A percentile compares a stretch with the other conserved stretches of the same genome.
These are phyloP conservation scores for Labeo rohita DNA, from an alignment of 2,113 vertebrate genomes.

Conservation along the genomic window DNA sequence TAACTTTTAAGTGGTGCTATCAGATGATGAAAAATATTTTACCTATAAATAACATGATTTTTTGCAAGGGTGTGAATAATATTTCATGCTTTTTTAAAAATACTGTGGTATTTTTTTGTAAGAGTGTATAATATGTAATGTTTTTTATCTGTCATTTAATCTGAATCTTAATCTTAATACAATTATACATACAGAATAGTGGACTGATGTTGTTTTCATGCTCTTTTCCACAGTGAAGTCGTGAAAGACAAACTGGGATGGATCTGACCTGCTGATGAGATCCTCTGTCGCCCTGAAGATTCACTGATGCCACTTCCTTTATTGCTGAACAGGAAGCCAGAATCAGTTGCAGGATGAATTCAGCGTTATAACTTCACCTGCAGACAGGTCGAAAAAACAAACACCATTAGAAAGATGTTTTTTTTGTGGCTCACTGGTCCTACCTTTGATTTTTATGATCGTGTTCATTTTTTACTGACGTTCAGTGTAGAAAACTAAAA, in stretches of 20 bases:
- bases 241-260: neutral
- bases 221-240: neutral
- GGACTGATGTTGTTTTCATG: slow-evolving; percentile 15
- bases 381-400: neutral
- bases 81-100: too few relatives aligned
- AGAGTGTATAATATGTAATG: neutral
- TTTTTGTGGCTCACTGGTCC: neutral
- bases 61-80: too few relatives aligned
- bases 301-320: neutral
- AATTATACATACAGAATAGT: neutral
- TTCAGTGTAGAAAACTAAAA: neutral
- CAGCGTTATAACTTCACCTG: neutral
- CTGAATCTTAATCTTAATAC: neutral
- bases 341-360: neutral
- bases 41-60: too few relatives aligned
- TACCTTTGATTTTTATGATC: neutral
- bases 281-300: neutral
- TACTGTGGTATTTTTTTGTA: neutral
- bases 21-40: neutral
- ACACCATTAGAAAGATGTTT: neutral
- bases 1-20: too few relatives aligned
- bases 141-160: neutral
- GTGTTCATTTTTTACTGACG: neutral
- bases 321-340: neutral
- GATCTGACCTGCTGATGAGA: neutral